Base-by-base conservation (phyloP, 2,888 invertebrate genomes). In the Augiades crinisus region DNA sequence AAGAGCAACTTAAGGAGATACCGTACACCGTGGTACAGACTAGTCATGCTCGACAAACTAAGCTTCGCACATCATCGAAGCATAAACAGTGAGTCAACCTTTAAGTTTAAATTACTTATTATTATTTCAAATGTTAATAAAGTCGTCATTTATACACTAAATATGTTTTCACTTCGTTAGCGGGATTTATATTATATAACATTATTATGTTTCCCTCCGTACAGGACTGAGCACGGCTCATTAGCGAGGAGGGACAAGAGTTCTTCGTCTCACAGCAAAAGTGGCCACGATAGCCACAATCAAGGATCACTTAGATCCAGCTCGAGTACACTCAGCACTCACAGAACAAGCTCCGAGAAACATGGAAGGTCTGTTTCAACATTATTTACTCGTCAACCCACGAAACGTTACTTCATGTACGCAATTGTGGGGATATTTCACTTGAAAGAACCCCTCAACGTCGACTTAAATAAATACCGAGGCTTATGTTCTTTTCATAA, bases 21-120 rank as follows among this genome's bases (percentile, higher is more conserved):
- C 96, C 96, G 2, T 97, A 97, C 77, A 96, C 96, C 0, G 95
- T 96, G 37, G 96, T 96, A 10, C 95, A 96, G 80, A 94, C 95
- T 56, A 90, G 83, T 72, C 91, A 92, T 64, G 91, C 92, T 21
- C 90, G 92, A 44, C 92, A 92, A 59, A 85, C 92, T 24, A 92
- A 92, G 65, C 79, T 92, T 12, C 72, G 81, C 19, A 84, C 86
- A 2, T 78, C 89, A 14, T 83, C 89, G 6, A 84, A 85, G 68
- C 86, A 88, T 57, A 77, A 68, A 51, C 85, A 81, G 89, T 89
- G 8, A 57, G 57, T 14, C n/a, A n/a, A n/a, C n/a, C n/a, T n/a
- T 47, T 47, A 34, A 51, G 22, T 10, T 19, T 21, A 30, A 27
- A 30, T 41, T 30, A 30, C 7, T 19, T 34, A 17, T n/a, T n/a